These are phyloP conservation scores for Punctoribates punctum DNA, from an alignment of 2,888 invertebrate genomes.

Conservation along the genomic window DNA sequence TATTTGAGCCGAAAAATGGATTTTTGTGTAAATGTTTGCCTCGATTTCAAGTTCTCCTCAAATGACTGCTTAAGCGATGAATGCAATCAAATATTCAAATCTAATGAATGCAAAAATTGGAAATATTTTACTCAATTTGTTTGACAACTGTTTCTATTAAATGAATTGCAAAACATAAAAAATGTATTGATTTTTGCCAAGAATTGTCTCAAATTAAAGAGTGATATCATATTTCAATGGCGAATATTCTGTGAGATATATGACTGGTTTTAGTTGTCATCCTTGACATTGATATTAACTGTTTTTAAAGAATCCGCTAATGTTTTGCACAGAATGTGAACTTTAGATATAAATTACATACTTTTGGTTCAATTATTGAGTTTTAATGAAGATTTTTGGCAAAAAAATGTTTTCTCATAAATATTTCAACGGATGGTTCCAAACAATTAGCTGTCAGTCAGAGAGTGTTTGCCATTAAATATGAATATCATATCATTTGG, in stretches of 20 bases:
- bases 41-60: background rate
- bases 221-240: background rate
- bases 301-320: too few species aligned
- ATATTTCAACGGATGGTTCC: background rate
- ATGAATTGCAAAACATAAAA: background rate
- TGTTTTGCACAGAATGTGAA: too few species aligned
- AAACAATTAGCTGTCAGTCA: background rate
- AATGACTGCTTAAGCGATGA: background rate
- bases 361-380: too few species aligned
- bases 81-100: background rate
- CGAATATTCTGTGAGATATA: background rate
- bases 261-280: background rate
- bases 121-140: background rate
- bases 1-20: too few species aligned
- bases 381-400: too few species aligned
- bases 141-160: background rate
- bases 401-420: too few species aligned
- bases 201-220: background rate
- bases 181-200: background rate
- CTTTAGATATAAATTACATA: too few species aligned
- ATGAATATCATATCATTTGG: background rate
- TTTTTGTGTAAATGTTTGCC: too few species aligned
- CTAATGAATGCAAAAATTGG: background rate
- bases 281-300: background rate
- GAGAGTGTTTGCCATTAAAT: background rate